Conservation (phyloP, 2,888 invertebrate species). For the Crematogaster levior region DNA sequence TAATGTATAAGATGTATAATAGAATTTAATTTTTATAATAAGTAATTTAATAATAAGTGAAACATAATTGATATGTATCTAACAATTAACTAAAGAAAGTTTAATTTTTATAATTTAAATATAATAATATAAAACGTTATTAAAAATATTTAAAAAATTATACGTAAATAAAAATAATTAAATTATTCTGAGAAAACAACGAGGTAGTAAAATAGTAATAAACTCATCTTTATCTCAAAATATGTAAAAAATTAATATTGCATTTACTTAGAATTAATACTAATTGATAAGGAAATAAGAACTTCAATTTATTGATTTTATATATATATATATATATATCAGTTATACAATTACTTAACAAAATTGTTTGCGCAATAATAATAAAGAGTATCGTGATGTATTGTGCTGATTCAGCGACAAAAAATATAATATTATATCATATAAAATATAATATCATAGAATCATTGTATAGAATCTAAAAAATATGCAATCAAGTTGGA, state of each 20-base stretch:
- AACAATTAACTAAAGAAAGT: no score
- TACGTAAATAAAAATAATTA: slow-evolving; percentile 25
- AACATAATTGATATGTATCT: no score
- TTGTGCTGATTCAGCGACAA: not conserved
- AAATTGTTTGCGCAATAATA: not conserved
- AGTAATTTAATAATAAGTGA: no score
- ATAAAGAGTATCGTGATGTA: not conserved
- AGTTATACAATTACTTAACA: not conserved
- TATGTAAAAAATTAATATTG: not conserved
- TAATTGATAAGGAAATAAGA: not conserved
- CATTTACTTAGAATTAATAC: not conserved
- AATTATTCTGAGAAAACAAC: not conserved
- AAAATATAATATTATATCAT: no score
- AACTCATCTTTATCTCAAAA: not conserved
- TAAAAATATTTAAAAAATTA: not conserved
- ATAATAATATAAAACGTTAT: no score
- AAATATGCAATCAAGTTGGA: not conserved
- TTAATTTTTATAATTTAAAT: no score
- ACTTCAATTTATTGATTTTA: not conserved
- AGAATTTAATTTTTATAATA: not conserved
- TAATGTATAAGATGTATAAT: no score
- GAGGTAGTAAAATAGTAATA: not conserved
- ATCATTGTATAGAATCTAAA: not conserved
- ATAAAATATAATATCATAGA: not conserved
- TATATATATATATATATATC: no score